Evolutionary conservation across 2,797 vertebrate species (phyloP), one percentile per base, ranked within the genome.

Genomic region (Gallirallus australis): DNA sequence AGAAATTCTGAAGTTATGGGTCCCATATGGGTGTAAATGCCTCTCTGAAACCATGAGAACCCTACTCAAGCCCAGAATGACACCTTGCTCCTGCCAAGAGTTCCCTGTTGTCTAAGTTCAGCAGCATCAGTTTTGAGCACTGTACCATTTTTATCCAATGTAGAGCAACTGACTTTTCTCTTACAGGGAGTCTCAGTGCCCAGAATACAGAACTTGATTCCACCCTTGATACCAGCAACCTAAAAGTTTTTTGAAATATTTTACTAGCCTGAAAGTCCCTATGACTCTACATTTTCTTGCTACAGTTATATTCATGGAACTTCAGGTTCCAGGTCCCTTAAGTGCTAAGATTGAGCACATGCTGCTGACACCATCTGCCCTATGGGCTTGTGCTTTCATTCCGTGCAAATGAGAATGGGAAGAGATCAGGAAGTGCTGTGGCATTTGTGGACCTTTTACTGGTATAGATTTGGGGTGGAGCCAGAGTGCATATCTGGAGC

Each of bases 391-490:
- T 56, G 42, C 23, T 90, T 75, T 70, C 37, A 57, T 95, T 72
- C 47, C 45, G 66, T 48, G 19, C 27, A 82, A 57, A 91, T 65
- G 31, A 77, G 59, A 92, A 89, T 20, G 10, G 25, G 24, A 42
- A 72, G 52, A 61, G 11, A 89, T 52, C 54, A 73, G 59, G 69
- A 94, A 86, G 8, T 59, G 17, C 19, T 86, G 40, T 35, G 89
- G 39, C 68, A 66, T 72, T 86, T 92, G 50, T 70, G 60, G 63
- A 63, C 37, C 8, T 84, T 94, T 89, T 82, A 86, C 86, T 75
- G 53, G 37, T 80, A 78, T 45, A 71, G 57, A 64, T 93, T 82
- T 93, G 94, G 57, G 87, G 85, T 86, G 65, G 69, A 91, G 76
- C 60, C 75, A 94, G 35, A 3, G 0, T 57, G 35, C 33, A 14